These are phyloP conservation scores for Eulimnadia texana DNA, from an alignment of 1,140 invertebrate genomes.

Conservation along the genomic window DNA sequence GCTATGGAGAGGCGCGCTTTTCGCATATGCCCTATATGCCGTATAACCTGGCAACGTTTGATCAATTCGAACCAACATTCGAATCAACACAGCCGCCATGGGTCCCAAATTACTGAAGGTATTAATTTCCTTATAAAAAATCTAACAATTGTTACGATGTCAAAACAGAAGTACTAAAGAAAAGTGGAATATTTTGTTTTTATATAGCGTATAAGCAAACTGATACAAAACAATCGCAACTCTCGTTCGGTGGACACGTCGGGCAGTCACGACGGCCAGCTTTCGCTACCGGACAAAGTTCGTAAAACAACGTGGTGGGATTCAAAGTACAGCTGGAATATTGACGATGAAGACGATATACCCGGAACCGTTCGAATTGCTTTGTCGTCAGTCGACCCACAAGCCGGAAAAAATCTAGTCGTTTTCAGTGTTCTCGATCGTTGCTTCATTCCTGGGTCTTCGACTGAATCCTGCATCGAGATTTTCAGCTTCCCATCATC, in stretches of 20 bases:
- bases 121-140: too few species aligned
- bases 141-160: too few species aligned
- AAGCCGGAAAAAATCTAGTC: slow-evolving; percentile 5
- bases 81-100: too few species aligned
- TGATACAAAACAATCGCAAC: slow-evolving; percentile 8
- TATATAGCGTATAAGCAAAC: slow-evolving; percentile 13
- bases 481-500: slow-evolving; percentile 7
- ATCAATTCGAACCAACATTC: background rate
- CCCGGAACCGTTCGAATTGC: slow-evolving; percentile 12
- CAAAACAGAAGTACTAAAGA: too few species aligned
- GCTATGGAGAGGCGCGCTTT: too few species aligned
- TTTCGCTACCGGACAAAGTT: background rate
- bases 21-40: too few species aligned
- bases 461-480: background rate
- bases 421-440: slow-evolving; percentile 7
- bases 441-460: slow-evolving; percentile 6
- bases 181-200: background rate
- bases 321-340: slow-evolving; percentile 13
- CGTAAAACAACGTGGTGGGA: background rate
- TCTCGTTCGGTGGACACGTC: background rate
- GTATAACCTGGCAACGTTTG: background rate
- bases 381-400: background rate
- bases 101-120: background rate
- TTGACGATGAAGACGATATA: slow-evolving; percentile 14
- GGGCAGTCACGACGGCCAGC: background rate